Conservation (phyloP, 1,140 invertebrate species). For the Gonatopus flavifemur region DNA sequence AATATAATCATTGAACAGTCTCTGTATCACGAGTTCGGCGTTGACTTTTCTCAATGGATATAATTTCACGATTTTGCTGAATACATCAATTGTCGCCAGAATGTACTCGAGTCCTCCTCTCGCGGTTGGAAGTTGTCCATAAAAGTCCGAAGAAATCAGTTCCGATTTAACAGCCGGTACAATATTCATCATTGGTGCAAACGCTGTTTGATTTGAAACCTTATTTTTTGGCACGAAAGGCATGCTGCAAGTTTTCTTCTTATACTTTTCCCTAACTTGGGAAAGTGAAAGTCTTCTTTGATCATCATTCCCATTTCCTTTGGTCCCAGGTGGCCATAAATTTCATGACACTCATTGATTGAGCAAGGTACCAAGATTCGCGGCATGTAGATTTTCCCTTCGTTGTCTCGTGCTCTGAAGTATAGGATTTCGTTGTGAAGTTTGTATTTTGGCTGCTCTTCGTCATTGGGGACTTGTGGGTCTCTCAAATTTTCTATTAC, state of each 20-base stretch:
- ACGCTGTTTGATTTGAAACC: constrained; percentile 1
- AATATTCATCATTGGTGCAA: constrained; percentile 12
- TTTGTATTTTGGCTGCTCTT: no score
- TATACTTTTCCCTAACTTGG: no score
- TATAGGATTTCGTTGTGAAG: no score
- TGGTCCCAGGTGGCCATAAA: no score
- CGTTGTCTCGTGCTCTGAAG: no score
- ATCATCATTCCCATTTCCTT: no score
- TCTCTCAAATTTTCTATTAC: no score
- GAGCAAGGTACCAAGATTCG: no score
- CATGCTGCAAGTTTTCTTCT: constrained; percentile 17
- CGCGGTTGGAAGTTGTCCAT: constrained; percentile 40
- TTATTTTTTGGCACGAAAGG: constrained; percentile 24
- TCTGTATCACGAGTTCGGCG: constrained; percentile 32
- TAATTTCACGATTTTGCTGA: constrained; percentile 50
- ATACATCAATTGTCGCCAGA: constrained; percentile 46
- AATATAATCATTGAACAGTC: constrained; percentile 22
- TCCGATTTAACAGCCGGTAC: constrained; percentile 22
- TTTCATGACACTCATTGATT: no score
- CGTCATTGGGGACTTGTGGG: no score
- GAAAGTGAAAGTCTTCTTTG: no score
- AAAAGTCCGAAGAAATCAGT: constrained; percentile 38
- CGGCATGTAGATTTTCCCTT: no score
- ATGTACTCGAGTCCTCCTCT: constrained; percentile 49
- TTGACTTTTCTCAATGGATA: constrained; percentile 42